phyloP scores from a whole-genome alignment of 2,888 invertebrate species.

The Lithophane socia region DNA sequence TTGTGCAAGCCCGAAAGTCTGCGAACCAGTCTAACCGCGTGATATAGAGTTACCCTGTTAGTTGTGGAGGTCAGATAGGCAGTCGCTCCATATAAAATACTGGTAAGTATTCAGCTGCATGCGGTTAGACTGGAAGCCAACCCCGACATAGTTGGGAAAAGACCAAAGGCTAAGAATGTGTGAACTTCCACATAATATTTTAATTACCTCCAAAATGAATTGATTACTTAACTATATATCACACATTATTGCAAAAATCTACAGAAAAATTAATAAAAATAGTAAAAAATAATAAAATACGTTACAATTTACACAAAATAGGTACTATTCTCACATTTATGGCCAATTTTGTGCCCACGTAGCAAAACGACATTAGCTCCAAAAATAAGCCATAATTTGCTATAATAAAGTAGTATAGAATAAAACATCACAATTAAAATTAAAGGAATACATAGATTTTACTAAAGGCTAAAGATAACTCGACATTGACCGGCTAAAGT shows the following conservation, averaged over 20 bases:
- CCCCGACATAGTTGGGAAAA: background rate
- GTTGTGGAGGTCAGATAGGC: background rate
- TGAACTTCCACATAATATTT: too few species aligned
- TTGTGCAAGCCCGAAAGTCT: slow-evolving; percentile 1
- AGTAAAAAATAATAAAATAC: background rate
- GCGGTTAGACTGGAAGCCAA: background rate
- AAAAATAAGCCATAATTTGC: slow-evolving; percentile 3
- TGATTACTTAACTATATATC: background rate
- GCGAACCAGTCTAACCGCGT: background rate
- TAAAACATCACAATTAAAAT: slow-evolving; percentile 22
- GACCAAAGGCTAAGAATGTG: background rate
- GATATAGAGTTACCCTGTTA: background rate
- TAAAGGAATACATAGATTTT: slow-evolving; percentile 48
- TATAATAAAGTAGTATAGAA: background rate
- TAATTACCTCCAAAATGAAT: background rate
- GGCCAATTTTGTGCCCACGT: slow-evolving; percentile 4
- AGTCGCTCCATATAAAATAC: too few species aligned
- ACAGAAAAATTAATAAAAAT: slow-evolving; percentile 5
- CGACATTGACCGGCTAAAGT: background rate
- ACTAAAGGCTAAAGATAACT: slow-evolving; percentile 27
- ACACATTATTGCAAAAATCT: slow-evolving; percentile 15
- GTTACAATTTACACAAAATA: slow-evolving; percentile 17
- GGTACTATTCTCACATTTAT: slow-evolving; percentile 11
- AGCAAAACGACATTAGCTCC: slow-evolving; percentile 17
- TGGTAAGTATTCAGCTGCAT: background rate